Evolutionary conservation across 1,140 invertebrate species (phyloP).

Genomic region (Drosophila insularis): DNA sequence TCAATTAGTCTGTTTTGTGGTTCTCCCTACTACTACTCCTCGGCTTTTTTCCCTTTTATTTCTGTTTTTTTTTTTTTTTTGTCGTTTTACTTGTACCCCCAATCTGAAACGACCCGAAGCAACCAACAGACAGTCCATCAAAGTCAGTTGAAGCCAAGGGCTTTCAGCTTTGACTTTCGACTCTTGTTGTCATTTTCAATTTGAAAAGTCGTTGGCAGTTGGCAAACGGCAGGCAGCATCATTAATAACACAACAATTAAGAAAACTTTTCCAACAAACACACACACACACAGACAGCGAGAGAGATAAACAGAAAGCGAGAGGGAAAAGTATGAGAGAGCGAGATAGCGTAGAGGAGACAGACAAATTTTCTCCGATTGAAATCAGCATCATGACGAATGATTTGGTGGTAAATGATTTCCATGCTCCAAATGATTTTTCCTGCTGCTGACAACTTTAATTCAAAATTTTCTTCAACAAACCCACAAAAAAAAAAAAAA

Average conservation of each 20-base stretch:
- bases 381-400: constrained; percentile 8
- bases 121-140: constrained; percentile 46
- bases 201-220: constrained; percentile 57
- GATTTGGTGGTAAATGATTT: constrained; percentile 11
- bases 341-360: neutral
- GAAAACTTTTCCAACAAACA: constrained; percentile 31
- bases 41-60: constrained; percentile 23
- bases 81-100: constrained; percentile 28
- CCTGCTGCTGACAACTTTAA: constrained; percentile 10
- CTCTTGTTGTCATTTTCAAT: constrained; percentile 64
- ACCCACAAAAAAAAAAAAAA: neutral
- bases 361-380: constrained; percentile 4
- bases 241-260: constrained; percentile 75
- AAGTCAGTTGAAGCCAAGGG: constrained; percentile 44
- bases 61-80: constrained; percentile 21
- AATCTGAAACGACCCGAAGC: neutral
- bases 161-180: constrained; percentile 22
- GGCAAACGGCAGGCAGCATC: constrained; percentile 55
- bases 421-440: constrained; percentile 9
- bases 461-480: constrained; percentile 7
- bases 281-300: neutral
- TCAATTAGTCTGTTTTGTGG: constrained; percentile 55
- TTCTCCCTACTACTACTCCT: constrained; percentile 1
- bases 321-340: neutral
- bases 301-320: neutral